Conservation (phyloP, 2,888 invertebrate genomes). For the Steromphala cineraria region DNA sequence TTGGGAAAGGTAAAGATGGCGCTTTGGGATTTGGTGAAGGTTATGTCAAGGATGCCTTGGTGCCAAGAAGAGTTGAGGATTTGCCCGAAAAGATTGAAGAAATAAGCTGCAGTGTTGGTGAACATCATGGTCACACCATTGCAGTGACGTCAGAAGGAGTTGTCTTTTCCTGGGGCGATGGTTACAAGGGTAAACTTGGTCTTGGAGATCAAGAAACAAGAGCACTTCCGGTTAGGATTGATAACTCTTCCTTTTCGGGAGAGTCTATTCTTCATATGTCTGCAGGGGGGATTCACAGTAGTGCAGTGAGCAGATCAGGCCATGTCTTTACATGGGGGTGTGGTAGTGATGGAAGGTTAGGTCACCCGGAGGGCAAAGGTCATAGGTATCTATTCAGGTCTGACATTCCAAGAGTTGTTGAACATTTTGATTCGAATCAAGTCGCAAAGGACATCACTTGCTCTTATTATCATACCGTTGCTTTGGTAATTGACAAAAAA, state of each 20-base stretch:
- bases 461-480: constrained; percentile 58
- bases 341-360: constrained; percentile 60
- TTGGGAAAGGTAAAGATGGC: constrained; percentile 51
- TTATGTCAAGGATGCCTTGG: constrained; percentile 1
- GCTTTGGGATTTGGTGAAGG: constrained; percentile 47
- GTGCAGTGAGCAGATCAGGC: constrained; percentile 50
- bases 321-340: constrained; percentile 62
- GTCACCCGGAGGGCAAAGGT: constrained; percentile 61
- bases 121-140: constrained; percentile 61
- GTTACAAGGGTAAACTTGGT: constrained; percentile 62
- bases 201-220: constrained; percentile 47
- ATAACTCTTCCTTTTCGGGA: constrained; percentile 39
- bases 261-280: constrained; percentile 46
- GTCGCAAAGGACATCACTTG: constrained; percentile 40
- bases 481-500: constrained; percentile 24
- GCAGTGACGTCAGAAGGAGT: constrained; percentile 42
- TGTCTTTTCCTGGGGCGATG: constrained; percentile 57
- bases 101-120: constrained; percentile 60
- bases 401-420: constrained; percentile 52
- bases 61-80: constrained; percentile 28
- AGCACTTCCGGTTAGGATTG: constrained; percentile 39
- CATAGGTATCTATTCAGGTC: constrained; percentile 59
- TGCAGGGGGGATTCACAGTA: constrained; percentile 60
- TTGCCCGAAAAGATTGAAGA: constrained; percentile 34
- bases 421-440: constrained; percentile 29